Percentiles rank a stretch among this genome's conserved stretches.
Conservation (phyloP, 2,888 invertebrate species). For the Dynastes grantii region DNA sequence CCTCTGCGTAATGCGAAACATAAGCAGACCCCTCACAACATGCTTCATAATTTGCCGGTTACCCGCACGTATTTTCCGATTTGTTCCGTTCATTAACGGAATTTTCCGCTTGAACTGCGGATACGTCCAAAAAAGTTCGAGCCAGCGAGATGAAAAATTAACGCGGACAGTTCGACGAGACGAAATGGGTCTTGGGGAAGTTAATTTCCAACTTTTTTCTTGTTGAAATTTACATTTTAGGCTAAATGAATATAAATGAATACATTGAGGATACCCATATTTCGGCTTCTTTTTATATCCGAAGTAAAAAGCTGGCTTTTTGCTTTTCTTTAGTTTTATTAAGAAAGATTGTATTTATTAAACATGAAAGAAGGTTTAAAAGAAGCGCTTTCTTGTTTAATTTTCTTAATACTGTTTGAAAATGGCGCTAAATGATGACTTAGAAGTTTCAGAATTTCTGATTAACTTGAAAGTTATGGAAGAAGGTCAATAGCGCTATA, state of each 20-base stretch:
- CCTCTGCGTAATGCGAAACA: neutral
- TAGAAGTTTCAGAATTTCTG: no score
- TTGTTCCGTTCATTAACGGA: neutral
- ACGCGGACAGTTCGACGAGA: neutral
- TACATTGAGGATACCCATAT: neutral
- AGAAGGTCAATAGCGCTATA: no score
- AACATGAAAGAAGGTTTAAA: no score
- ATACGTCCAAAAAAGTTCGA: neutral
- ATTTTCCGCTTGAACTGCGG: neutral
- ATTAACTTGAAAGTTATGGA: no score
- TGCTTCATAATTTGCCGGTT: neutral
- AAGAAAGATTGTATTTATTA: no score
- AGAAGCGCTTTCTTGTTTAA: no score
- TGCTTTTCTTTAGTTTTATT: no score
- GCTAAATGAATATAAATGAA: constrained; percentile 10
- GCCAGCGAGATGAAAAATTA: neutral
- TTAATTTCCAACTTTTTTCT: constrained; percentile 5
- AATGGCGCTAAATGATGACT: no score
- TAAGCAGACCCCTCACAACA: neutral
- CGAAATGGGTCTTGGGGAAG: neutral
- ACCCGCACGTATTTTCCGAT: neutral
- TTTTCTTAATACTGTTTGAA: no score
- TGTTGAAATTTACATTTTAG: neutral
- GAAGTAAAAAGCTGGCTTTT: no score
- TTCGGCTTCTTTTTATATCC: no score